phyloP scores from a whole-genome alignment of 2,797 vertebrate species.

The Garrulus glandarius region DNA sequence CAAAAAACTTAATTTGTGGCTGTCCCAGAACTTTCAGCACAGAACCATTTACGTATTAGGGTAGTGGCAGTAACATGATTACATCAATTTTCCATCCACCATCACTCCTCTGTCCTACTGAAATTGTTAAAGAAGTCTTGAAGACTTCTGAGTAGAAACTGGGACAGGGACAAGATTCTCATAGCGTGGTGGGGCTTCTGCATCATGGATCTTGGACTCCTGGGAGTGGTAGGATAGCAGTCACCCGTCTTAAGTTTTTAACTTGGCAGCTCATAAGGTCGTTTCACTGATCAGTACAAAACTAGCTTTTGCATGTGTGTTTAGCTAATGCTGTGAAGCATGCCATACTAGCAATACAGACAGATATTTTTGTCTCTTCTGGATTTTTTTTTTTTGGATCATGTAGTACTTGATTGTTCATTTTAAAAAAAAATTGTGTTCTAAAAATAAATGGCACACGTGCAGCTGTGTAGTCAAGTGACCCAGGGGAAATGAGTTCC shows the following conservation, averaged over 20 bases:
- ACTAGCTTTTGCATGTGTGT: not conserved
- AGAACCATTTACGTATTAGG: not conserved
- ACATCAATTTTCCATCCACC: not conserved
- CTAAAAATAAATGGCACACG: not conserved
- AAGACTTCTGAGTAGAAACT: not conserved
- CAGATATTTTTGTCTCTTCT: not conserved
- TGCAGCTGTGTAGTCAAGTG: constrained; percentile 1
- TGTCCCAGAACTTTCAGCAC: not conserved
- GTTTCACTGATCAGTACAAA: not conserved
- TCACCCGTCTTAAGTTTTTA: not conserved
- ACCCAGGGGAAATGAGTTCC: constrained; percentile 31
- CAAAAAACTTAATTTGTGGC: not conserved
- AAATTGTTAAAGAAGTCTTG: not conserved
- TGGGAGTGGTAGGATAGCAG: not conserved
- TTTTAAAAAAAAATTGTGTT: constrained; percentile 35
- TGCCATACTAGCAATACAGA: not conserved
- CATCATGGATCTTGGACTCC: not conserved
- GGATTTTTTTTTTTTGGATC: not conserved
- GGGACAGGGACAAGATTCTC: not conserved
- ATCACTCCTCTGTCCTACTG: not conserved
- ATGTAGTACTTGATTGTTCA: not conserved
- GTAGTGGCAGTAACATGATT: not conserved
- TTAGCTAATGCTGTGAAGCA: not conserved
- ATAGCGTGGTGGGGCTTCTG: not conserved
- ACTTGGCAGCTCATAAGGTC: not conserved